These are phyloP conservation scores for Sinosuthora webbiana DNA, from an alignment of 2,113 vertebrate genomes.

Conservation along the genomic window DNA sequence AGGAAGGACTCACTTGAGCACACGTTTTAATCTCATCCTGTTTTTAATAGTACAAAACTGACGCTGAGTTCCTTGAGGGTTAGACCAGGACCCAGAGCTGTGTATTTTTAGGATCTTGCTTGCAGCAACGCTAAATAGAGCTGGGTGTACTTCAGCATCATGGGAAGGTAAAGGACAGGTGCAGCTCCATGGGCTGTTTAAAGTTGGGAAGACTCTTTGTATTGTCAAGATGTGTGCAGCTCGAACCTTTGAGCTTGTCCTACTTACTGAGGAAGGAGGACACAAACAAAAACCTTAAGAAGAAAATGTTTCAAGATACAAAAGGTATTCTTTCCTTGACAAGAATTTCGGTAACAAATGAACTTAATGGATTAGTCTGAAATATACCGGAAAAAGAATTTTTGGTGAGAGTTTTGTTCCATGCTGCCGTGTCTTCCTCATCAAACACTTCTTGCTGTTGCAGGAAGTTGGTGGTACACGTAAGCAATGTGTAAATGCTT, in stretches of 20 bases:
- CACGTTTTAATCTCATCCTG: conserved; percentile 7
- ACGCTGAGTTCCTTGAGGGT: not conserved
- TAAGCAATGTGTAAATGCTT: not conserved
- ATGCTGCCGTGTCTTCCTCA: not conserved
- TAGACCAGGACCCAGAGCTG: not conserved
- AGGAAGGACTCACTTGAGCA: conserved; percentile 18
- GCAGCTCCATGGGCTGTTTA: not conserved
- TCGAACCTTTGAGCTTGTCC: not conserved
- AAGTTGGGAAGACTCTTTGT: not conserved
- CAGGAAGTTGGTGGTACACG: conserved; percentile 33
- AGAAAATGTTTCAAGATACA: not conserved
- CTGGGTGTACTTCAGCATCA: not conserved
- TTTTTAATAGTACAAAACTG: not conserved
- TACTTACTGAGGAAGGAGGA: not conserved
- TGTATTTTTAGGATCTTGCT: not conserved
- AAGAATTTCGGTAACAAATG: not conserved
- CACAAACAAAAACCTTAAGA: not conserved
- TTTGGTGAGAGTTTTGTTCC: not conserved
- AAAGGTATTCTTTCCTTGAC: not conserved
- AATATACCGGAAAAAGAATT: not conserved
- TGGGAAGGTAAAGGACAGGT: not conserved
- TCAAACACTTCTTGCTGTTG: not conserved
- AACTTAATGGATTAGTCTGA: not conserved
- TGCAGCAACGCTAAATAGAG: not conserved
- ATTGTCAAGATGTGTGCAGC: not conserved